Evolutionary conservation across 2,113 vertebrate genomes (phyloP).

Genomic region (Apistogramma diplotaenia): DNA sequence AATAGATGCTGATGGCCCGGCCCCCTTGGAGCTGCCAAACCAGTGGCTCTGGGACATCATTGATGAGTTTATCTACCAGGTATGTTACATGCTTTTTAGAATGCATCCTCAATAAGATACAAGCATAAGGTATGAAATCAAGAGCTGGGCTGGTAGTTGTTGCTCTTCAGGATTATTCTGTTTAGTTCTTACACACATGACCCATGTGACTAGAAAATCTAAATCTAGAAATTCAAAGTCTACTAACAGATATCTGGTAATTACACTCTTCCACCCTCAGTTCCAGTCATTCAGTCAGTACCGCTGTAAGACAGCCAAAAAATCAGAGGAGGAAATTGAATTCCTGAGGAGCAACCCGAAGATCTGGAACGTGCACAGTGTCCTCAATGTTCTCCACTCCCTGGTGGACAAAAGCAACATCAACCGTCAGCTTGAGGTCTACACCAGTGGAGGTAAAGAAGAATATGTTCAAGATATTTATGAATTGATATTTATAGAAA

Average conservation of each 20-base stretch:
- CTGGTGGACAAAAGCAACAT: conserved; percentile 99
- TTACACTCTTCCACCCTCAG: conserved; percentile 65
- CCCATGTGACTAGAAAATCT: too few relatives aligned
- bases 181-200: too few relatives aligned
- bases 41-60: conserved; percentile 99
- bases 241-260: not conserved
- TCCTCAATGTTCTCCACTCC: conserved; percentile 96
- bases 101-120: not conserved
- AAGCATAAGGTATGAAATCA: not conserved
- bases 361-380: conserved; percentile 99
- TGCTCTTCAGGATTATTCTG: not conserved
- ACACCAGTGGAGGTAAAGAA: conserved; percentile 92
- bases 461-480: not conserved
- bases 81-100: conserved; percentile 32
- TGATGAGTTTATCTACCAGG: conserved; percentile 99
- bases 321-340: conserved; percentile 95
- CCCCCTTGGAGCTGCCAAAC: conserved; percentile 95
- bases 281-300: conserved; percentile 99
- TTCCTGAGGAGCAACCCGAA: conserved; percentile 97
- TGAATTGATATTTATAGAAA: not conserved
- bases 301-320: conserved; percentile 97
- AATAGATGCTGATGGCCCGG: conserved; percentile 96
- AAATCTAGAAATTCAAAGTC: not conserved
- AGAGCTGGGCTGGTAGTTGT: not conserved
- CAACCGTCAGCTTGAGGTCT: conserved; percentile 95